Percentiles rank a stretch among this genome's conserved stretches.
Conservation (phyloP, 2,888 invertebrate genomes). For the Drosophila borborema region DNA sequence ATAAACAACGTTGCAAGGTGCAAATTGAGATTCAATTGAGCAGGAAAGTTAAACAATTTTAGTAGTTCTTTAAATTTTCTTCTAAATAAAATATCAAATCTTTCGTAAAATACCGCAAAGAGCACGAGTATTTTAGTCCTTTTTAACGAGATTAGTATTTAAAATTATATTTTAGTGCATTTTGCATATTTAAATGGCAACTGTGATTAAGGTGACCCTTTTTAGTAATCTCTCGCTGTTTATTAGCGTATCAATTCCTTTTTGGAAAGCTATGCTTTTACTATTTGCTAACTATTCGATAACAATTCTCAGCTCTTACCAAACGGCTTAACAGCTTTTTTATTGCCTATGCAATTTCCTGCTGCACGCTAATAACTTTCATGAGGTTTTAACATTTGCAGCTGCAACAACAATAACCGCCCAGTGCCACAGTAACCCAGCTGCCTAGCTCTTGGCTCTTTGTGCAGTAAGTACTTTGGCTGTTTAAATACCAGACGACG, state of each 20-base stretch:
- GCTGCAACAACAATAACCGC: slow-evolving; percentile 37
- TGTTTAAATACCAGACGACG: slow-evolving; percentile 70
- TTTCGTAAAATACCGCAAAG: neutral
- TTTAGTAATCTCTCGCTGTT: neutral
- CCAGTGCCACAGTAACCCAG: slow-evolving; percentile 62
- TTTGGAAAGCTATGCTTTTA: neutral
- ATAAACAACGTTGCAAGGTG: slow-evolving; percentile 19
- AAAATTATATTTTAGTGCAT: neutral
- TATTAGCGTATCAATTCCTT: neutral
- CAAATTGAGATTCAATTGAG: too few species aligned
- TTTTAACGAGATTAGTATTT: neutral
- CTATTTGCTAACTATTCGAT: slow-evolving; percentile 15
- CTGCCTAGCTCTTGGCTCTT: slow-evolving; percentile 11
- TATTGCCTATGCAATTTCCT: slow-evolving; percentile 38
- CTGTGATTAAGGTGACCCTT: neutral
- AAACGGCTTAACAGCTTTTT: slow-evolving; percentile 15
- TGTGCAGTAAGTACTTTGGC: slow-evolving; percentile 44
- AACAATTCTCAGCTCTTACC: slow-evolving; percentile 21
- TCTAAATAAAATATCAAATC: neutral
- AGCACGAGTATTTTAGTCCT: neutral
- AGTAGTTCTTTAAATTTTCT: neutral
- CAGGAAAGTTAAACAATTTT: neutral
- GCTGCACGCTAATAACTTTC: slow-evolving; percentile 61
- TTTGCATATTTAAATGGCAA: neutral
- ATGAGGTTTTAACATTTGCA: slow-evolving; percentile 65